A percentile compares a stretch with the other conserved stretches of the same genome.
Evolutionary conservation across 1,140 invertebrate species (phyloP).

Genomic region (Pseudomyrmex concolor): DNA sequence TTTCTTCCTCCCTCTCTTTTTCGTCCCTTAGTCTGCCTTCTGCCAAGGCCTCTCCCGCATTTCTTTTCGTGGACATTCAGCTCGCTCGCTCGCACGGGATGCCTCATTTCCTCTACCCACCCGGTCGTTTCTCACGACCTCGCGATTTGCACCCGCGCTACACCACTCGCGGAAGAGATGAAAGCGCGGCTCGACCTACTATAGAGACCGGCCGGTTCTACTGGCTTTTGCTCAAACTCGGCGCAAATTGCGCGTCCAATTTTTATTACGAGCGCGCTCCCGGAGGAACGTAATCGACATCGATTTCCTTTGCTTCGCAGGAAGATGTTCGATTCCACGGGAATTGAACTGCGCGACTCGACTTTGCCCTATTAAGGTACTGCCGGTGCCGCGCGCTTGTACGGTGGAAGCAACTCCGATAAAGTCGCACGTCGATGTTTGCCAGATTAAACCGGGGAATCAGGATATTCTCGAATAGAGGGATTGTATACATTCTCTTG

Average conservation of each 20-base stretch:
- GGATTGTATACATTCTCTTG: background rate
- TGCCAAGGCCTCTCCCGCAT: constrained; percentile 30
- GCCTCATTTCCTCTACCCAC: constrained; percentile 74
- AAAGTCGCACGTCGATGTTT: constrained; percentile 32
- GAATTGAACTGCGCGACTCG: constrained; percentile 32
- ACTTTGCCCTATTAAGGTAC: constrained; percentile 1
- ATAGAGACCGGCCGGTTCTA: background rate
- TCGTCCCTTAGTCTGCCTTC: constrained; percentile 26
- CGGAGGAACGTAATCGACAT: constrained; percentile 28
- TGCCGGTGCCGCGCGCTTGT: background rate
- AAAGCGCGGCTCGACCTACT: constrained; percentile 15
- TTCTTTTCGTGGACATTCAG: constrained; percentile 38
- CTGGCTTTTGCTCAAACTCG: constrained; percentile 36
- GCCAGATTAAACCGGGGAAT: background rate
- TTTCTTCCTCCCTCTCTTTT: background rate
- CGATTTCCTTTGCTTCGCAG: constrained; percentile 14
- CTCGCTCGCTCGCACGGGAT: constrained; percentile 56
- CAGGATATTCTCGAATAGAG: background rate
- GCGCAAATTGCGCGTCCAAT: constrained; percentile 57
- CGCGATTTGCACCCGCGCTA: constrained; percentile 46
- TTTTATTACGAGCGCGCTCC: constrained; percentile 38
- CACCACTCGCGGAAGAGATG: constrained; percentile 2
- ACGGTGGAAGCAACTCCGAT: constrained; percentile 16
- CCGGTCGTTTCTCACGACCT: constrained; percentile 68
- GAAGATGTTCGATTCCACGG: constrained; percentile 26